Evolutionary conservation across 2,113 vertebrate species (phyloP).

Genomic region (Apaloderma vittatum): DNA sequence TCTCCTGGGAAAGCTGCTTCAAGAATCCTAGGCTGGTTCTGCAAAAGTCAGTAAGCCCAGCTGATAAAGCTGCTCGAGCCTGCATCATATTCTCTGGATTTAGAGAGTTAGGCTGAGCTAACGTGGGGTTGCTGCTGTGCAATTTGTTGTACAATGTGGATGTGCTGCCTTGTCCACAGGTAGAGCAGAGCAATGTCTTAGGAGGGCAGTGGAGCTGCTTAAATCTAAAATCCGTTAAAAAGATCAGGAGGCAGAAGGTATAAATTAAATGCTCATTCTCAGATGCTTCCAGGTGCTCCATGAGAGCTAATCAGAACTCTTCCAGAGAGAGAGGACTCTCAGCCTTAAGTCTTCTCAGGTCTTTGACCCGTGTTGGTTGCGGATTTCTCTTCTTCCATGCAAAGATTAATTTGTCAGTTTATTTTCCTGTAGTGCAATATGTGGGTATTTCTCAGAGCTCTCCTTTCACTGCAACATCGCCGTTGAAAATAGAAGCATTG

Average conservation of each 20-base stretch:
- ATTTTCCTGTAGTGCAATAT: background rate
- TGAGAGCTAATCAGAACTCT: background rate
- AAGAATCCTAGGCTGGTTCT: background rate
- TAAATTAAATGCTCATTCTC: background rate
- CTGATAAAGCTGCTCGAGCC: background rate
- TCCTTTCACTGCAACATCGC: background rate
- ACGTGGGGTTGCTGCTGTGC: background rate
- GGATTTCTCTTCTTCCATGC: background rate
- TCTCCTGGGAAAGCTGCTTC: background rate
- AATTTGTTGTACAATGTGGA: background rate
- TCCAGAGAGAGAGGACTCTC: background rate
- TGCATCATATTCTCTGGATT: background rate
- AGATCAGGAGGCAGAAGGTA: background rate
- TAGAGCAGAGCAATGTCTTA: background rate
- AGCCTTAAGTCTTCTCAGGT: background rate
- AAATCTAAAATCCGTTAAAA: background rate
- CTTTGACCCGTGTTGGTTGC: background rate
- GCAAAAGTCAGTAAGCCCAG: background rate
- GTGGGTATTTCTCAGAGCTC: background rate
- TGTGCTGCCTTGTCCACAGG: background rate
- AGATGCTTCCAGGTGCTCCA: background rate
- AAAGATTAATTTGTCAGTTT: background rate
- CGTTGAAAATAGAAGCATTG: conserved; percentile 63
- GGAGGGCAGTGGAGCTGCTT: background rate
- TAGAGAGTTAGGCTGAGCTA: background rate